phyloP scores from a whole-genome alignment of 2,888 invertebrate genomes.

The Eudemis profundana region DNA sequence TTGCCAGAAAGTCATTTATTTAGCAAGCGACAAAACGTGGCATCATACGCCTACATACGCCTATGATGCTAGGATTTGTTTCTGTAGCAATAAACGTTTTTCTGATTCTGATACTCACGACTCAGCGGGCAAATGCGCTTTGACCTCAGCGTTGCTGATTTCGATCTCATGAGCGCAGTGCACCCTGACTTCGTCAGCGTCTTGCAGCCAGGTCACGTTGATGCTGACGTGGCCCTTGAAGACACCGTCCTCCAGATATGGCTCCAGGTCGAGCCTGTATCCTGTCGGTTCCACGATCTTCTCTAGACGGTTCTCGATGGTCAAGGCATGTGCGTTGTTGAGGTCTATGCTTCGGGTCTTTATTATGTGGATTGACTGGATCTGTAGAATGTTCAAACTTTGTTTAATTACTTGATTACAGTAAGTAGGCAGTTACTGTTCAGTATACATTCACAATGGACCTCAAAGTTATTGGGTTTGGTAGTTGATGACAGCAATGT shows the following conservation, averaged over 20 bases:
- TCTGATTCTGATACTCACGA: conserved; percentile 57
- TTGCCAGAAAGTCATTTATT: too few species aligned
- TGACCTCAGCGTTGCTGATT: conserved; percentile 83
- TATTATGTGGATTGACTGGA: conserved; percentile 67
- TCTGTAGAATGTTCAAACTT: conserved; percentile 48
- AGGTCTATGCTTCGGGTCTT: conserved; percentile 88
- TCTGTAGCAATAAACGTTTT: conserved; percentile 4
- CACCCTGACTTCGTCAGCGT: conserved; percentile 86
- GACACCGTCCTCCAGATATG: conserved; percentile 86
- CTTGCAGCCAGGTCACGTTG: conserved; percentile 87
- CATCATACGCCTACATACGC: too few species aligned
- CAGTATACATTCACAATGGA: too few species aligned
- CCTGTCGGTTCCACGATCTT: conserved; percentile 87
- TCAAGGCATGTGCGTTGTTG: conserved; percentile 88
- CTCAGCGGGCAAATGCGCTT: conserved; percentile 57
- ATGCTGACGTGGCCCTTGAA: conserved; percentile 90
- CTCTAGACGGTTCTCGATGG: conserved; percentile 87
- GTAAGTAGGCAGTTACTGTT: neutral
- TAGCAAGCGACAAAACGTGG: too few species aligned
- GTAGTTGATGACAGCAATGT: too few species aligned
- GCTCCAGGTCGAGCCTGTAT: conserved; percentile 88
- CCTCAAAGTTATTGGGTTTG: too few species aligned
- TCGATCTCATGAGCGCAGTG: conserved; percentile 88
- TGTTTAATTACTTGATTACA: neutral
- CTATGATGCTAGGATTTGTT: neutral